Evolutionary conservation across 2,888 invertebrate species (phyloP), one percentile per base, ranked within the genome.

Genomic region (Nephrotoma flavescens): DNA sequence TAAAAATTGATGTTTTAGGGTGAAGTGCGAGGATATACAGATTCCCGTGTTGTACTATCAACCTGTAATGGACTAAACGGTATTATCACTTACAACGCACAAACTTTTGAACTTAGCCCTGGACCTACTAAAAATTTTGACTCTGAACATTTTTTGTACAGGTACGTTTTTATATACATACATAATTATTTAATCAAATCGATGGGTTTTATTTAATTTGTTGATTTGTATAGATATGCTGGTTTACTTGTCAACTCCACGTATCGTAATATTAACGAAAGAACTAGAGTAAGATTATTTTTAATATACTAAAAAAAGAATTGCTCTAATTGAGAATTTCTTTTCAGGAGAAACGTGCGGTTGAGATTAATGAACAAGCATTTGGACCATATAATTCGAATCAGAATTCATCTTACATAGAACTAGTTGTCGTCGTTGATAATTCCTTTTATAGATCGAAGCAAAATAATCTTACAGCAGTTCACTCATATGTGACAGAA

Each of bases 401-500:
- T 92, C 95, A 95, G 88, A 93, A 95, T 89, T 96, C 97, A 3
- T 94, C 97, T 86, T 98, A 96, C 91, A 96, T 98, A 87, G 98
- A 98, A 91, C 92, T 98, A 89, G 96, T 97, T 87, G 92, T 98
- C 87, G 98, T 98, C 4, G 96, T 97, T n/a, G 98, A 98, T 92
- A 94, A 96, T 91, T 94, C 95, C 88, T 96, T 97, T 92, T 99
- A 93, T 92, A 94, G 94, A 88, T 96, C 96, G 52, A 94, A 97
- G 88, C 95, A 95, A 2, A 95, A 95, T 89, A 95, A 94, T 89
- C 90, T 95, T 86, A 92, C 93, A 87, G 94, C 94, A 87, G 96
- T 98, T 45, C 94, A 97, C 89, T 94, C 95, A 57, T 96, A 97
- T 90, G 95, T 97, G 91, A 98, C 98, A 92, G 96, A 97, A 90